Base-by-base conservation (phyloP, 2,888 invertebrate genomes). In the Brachynemurus nebulosus region DNA sequence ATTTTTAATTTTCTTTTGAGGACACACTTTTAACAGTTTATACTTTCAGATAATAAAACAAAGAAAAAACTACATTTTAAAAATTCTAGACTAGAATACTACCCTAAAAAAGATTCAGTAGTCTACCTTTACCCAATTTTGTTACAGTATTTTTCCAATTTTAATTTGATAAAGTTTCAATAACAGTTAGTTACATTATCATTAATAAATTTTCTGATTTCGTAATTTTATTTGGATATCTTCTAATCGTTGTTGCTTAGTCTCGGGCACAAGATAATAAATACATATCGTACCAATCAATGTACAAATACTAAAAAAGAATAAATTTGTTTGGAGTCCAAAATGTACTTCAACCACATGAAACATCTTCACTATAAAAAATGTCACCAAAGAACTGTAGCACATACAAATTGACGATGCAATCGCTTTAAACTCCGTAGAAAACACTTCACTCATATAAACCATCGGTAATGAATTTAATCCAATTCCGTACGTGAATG, bases 341-440 rank as follows among this genome's bases (percentile, higher is more conserved):
- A 57, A 52, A 2, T 47, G 40, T 14, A 54, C 50, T 33, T 59
- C 55, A 16, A 62, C 47, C 11, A 55, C 49, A 39, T 58, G 57
- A 47, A 61, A 65, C 2, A 58, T 54, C 18, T 63, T 56, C 0
- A 64, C 61, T 2, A 65, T 59, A 18, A 63, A 40, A 47, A 66
- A 66, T 0, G 61, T 61, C 44, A 58, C 57, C 3, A 57, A 44
- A 30, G 65, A 62, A 33, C 65, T 68, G 21, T 63, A 56, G 38
- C 68, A 55, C 2, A 67, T 62, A 0, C 66, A 64, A 8, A 69
- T 54, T 2, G 67, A 65, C 12, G 67, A 65, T 0, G 71, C 68
- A 3, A 65, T 55, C 2, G 70, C 67, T 46, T 69, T 61, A 2
- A 63, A 68, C 44, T 65, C 59, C 1, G 62, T 49, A 47, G 73